Evolutionary conservation across 1,140 invertebrate genomes (phyloP).

Genomic region (Heliothis subflexa): DNA sequence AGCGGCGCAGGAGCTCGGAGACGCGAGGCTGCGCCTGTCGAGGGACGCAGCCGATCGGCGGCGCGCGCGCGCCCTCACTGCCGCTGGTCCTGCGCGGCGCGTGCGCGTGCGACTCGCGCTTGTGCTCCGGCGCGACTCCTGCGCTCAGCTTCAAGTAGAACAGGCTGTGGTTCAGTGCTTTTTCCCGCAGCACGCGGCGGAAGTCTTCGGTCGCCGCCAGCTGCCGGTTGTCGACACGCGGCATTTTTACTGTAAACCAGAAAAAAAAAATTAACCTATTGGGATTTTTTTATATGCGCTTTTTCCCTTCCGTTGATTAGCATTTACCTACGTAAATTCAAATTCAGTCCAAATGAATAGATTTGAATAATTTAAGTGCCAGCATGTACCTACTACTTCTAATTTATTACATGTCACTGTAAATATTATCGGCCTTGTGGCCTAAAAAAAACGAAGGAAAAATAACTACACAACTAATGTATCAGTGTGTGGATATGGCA

Average conservation of each 20-base stretch:
- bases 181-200: conserved; percentile 81
- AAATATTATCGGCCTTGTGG: conserved; percentile 26
- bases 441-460: conserved; percentile 29
- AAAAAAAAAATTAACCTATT: neutral
- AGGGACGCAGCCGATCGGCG: conserved; percentile 68
- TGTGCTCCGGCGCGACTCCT: conserved; percentile 65
- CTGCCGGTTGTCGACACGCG: conserved; percentile 70
- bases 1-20: conserved; percentile 74
- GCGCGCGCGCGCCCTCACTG: conserved; percentile 73
- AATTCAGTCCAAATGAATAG: conserved; percentile 1
- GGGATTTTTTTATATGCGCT: neutral
- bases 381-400: neutral
- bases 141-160: conserved; percentile 83
- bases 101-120: conserved; percentile 55
- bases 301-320: neutral
- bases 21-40: conserved; percentile 76
- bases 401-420: conserved; percentile 36
- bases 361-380: neutral
- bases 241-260: conserved; percentile 70
- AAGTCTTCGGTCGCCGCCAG: conserved; percentile 78
- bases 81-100: conserved; percentile 56
- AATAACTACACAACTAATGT: neutral
- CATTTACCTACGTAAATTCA: conserved; percentile 19
- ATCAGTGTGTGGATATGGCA: conserved; percentile 10
- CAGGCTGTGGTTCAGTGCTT: conserved; percentile 82